Conservation (phyloP, 2,888 invertebrate genomes). For the Nyleta sp. region DNA sequence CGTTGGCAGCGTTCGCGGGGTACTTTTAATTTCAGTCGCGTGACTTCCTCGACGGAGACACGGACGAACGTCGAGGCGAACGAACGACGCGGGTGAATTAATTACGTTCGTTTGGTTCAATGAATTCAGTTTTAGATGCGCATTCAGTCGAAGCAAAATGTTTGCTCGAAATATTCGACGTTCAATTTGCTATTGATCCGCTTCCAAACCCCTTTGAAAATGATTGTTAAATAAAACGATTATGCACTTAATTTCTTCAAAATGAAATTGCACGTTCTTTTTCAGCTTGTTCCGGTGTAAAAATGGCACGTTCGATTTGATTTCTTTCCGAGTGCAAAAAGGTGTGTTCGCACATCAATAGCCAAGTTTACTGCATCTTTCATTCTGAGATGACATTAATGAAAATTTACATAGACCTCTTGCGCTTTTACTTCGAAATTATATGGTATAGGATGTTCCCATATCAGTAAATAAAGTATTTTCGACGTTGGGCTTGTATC, state of each 20-base stretch:
- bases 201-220: too few relatives aligned
- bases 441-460: slow-evolving; percentile 23
- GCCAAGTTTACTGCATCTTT: background rate
- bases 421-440: slow-evolving; percentile 20
- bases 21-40: slow-evolving; percentile 66
- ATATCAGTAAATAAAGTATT: slow-evolving; percentile 38
- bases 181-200: too few relatives aligned
- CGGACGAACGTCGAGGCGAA: slow-evolving; percentile 46
- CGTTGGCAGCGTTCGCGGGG: slow-evolving; percentile 47
- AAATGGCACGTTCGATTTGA: background rate
- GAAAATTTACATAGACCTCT: slow-evolving; percentile 22
- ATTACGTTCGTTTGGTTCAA: slow-evolving; percentile 56
- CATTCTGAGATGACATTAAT: slow-evolving; percentile 12
- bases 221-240: too few relatives aligned
- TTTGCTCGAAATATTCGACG: too few relatives aligned
- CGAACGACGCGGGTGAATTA: slow-evolving; percentile 58
- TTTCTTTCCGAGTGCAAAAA: background rate
- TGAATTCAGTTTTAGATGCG: slow-evolving; percentile 33
- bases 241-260: too few relatives aligned
- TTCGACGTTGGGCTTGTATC: slow-evolving; percentile 25
- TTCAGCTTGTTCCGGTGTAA: too few relatives aligned
- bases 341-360: slow-evolving; percentile 14
- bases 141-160: slow-evolving; percentile 4
- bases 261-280: too few relatives aligned
- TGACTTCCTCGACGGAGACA: slow-evolving; percentile 63